Percentiles rank a stretch among this genome's conserved stretches.
Conservation (phyloP, 2,797 vertebrate genomes). For the Glyptemys insculpta region DNA sequence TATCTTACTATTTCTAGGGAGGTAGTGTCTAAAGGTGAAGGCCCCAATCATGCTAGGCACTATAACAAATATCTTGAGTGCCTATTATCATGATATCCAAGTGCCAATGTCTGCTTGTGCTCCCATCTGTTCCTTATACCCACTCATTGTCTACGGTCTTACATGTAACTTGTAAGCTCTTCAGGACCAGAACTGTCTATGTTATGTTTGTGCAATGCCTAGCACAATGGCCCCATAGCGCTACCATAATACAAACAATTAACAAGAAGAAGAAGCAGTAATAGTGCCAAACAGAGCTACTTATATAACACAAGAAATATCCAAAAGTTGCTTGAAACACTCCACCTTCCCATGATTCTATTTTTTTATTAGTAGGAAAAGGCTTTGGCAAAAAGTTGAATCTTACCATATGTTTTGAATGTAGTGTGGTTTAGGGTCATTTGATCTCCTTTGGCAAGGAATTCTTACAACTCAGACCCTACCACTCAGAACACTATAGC, state of each 20-base stretch:
- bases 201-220: neutral
- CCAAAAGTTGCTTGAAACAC: neutral
- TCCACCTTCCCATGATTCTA: neutral
- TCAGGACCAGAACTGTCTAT: neutral
- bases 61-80: neutral
- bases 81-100: neutral
- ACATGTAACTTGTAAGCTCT: neutral
- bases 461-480: neutral
- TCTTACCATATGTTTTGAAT: conserved; percentile 24
- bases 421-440: conserved; percentile 25
- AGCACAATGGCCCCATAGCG: neutral
- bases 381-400: neutral
- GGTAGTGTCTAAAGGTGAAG: neutral
- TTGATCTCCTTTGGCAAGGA: conserved; percentile 26
- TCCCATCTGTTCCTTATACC: neutral
- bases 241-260: neutral
- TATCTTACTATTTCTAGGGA: neutral
- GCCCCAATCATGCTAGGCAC: neutral
- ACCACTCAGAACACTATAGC: neutral
- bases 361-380: conserved; percentile 10
- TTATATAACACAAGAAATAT: neutral
- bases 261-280: neutral
- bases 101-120: neutral
- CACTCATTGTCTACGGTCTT: neutral
- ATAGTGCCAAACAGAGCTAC: neutral